Evolutionary conservation across 2,888 invertebrate species (phyloP).

Genomic region (Lamproptera curius): DNA sequence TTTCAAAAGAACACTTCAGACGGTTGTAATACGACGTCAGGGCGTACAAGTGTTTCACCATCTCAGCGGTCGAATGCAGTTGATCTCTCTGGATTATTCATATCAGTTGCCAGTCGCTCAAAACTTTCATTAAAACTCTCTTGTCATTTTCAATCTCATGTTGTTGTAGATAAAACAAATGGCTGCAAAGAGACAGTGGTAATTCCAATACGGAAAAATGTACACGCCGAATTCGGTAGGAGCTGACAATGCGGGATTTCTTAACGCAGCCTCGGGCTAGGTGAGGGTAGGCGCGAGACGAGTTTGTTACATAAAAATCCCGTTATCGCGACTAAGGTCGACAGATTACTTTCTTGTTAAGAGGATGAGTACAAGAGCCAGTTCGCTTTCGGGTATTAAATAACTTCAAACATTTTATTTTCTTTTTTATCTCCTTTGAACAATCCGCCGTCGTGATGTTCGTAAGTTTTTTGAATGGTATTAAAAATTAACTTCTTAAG

Average conservation of each 20-base stretch:
- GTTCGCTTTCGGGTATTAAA: slow-evolving; percentile 68
- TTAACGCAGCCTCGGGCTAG: slow-evolving; percentile 68
- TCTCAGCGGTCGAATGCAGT: no score
- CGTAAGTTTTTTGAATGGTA: slow-evolving; percentile 21
- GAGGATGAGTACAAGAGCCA: slow-evolving; percentile 73
- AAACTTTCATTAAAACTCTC: no score
- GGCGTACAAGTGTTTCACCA: no score
- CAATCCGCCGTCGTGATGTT: slow-evolving; percentile 21
- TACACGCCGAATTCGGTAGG: slow-evolving; percentile 68
- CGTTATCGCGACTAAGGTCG: slow-evolving; percentile 73
- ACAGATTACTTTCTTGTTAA: slow-evolving; percentile 78
- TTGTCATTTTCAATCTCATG: no score
- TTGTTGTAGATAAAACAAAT: no score
- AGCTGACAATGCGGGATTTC: slow-evolving; percentile 71
- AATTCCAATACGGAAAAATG: slow-evolving; percentile 72
- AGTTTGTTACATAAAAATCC: slow-evolving; percentile 76
- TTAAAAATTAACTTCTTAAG: no score
- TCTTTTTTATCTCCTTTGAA: slow-evolving; percentile 13
- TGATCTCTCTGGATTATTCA: no score
- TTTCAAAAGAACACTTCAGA: no score
- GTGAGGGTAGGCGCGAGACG: slow-evolving; percentile 73
- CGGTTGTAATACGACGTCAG: no score
- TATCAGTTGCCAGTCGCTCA: no score
- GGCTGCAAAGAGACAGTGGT: slow-evolving; percentile 71
- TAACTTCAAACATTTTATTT: slow-evolving; percentile 36